A percentile compares a stretch with the other conserved stretches of the same genome.
Conservation (phyloP, 2,113 vertebrate genomes). For the Cyanistes caeruleus region DNA sequence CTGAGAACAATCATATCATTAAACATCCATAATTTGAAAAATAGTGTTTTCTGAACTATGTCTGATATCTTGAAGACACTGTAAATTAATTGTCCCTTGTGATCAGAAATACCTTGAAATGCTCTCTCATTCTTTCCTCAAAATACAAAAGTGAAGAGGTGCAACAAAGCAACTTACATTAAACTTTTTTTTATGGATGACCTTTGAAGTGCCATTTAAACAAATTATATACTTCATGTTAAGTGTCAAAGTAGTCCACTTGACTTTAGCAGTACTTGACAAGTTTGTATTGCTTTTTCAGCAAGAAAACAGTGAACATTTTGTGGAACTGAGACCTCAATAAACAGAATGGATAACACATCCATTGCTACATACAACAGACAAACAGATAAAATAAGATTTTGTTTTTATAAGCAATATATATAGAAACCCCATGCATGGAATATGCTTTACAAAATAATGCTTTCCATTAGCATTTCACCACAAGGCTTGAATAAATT, state of each 20-base stretch:
- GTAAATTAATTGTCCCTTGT: background rate
- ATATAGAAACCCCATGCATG: background rate
- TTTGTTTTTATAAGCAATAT: background rate
- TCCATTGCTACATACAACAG: background rate
- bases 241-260: background rate
- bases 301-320: background rate
- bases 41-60: background rate
- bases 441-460: background rate
- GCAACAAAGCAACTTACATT: background rate
- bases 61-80: background rate
- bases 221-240: background rate
- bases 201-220: background rate
- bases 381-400: background rate
- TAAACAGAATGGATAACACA: background rate
- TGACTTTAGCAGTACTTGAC: background rate
- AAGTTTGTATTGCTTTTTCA: background rate
- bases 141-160: background rate
- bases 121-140: background rate
- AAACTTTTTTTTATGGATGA: background rate
- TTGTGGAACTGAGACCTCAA: background rate
- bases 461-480: background rate
- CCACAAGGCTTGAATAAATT: background rate
- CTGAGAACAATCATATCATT: background rate
- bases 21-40: background rate
- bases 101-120: background rate